Base-by-base conservation (phyloP, 2,888 invertebrate genomes). In the Folsomia manolachei region DNA sequence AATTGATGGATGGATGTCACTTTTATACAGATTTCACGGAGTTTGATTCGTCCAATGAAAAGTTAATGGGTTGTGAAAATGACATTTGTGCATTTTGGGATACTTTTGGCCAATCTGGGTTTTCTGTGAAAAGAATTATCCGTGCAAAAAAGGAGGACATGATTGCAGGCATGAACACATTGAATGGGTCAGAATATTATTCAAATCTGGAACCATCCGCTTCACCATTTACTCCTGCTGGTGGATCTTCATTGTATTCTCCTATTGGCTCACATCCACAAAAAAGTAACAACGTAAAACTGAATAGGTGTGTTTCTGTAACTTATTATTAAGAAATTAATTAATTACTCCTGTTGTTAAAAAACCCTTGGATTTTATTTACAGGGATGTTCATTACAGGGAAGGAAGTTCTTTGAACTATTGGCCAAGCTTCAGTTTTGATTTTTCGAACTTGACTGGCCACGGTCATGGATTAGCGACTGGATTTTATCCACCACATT, bases 401-500 rank as follows among this genome's bases (percentile, higher is more conserved):
- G 80, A 80, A 75, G 80, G 80, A n/a, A 71, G 72, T 0, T 76
- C 75, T 11, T 64, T 77, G 7, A 75, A 74, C 52, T 76, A 77
- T 39, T 80, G 80, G 80, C 79, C 80, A 52, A 56, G 56, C 21
- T 56, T 56, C 21, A 71, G 77, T 27, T 78, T 80, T 69, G 78
- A 79, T 65, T 79, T 75, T 53, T 74, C 75, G 0, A 75, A 75
- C 26, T 70, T 76, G 2, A 71, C 72, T 11, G 62, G 62, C 23
- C 74, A 72, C 51, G 77, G 63, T 26, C 74, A 72, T 56, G 77
- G 79, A 24, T 71, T 80, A 4, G 77, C 78, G 51, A 73, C 71
- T 39, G 79, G 80, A 23, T 80, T 80, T 71, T 80, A 75, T 69
- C 80, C 80, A 2, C 80, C 80, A 18, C 80, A 80, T 65, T 74